Evolutionary conservation across 2,888 invertebrate genomes (phyloP).

Genomic region (Allacma fusca): DNA sequence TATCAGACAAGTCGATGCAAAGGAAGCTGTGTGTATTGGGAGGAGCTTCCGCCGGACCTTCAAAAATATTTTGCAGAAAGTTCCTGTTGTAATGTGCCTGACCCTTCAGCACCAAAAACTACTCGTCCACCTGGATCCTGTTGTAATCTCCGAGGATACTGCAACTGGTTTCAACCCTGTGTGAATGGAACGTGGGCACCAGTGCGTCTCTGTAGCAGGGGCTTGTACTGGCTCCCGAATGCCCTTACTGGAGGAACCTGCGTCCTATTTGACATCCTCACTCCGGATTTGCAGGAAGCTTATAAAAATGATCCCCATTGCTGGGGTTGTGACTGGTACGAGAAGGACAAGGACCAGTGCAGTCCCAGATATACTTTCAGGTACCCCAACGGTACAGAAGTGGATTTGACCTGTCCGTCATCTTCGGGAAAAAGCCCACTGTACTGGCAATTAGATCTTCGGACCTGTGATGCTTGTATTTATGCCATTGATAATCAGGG

Average conservation of each 20-base stretch:
- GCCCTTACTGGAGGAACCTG: slow-evolving; percentile 24
- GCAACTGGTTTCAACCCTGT: background rate
- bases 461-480: too few species aligned
- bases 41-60: too few species aligned
- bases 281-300: background rate
- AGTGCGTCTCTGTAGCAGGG: background rate
- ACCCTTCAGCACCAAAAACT: too few species aligned
- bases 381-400: background rate
- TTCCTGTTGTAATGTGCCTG: too few species aligned
- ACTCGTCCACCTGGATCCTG: too few species aligned
- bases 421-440: background rate
- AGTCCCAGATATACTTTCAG: slow-evolving; percentile 16
- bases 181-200: background rate
- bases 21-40: too few species aligned
- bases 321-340: slow-evolving; percentile 4
- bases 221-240: slow-evolving; percentile 4
- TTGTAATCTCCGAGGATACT: slow-evolving; percentile 27
- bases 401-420: background rate
- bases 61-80: too few species aligned
- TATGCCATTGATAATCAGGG: too few species aligned
- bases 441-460: too few species aligned
- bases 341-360: slow-evolving; percentile 16
- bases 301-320: slow-evolving; percentile 16
- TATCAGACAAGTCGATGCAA: too few species aligned
- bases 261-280: slow-evolving; percentile 19